Conservation (phyloP, 2,888 invertebrate genomes). For the Eremobia ochroleuca region DNA sequence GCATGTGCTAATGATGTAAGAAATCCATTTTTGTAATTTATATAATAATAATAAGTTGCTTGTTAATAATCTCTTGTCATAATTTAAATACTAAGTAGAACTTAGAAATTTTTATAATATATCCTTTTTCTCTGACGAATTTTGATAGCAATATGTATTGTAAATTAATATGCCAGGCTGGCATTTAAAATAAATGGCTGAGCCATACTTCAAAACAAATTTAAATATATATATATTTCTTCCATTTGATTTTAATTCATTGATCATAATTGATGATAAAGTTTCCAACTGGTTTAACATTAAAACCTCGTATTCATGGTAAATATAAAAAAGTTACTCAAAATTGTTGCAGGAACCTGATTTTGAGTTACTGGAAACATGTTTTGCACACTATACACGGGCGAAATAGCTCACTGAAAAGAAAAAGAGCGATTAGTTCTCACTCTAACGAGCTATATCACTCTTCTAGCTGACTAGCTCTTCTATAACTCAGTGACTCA, state of each 20-base stretch:
- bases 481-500: too few species aligned
- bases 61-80: constrained; percentile 15
- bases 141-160: constrained; percentile 25
- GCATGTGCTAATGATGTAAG: constrained; percentile 6
- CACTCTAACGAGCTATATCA: too few species aligned
- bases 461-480: too few species aligned
- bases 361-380: background rate
- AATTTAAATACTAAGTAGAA: constrained; percentile 32
- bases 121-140: background rate
- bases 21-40: constrained; percentile 10
- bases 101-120: constrained; percentile 36
- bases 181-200: constrained; percentile 57
- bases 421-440: too few species aligned
- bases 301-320: background rate
- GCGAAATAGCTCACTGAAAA: too few species aligned
- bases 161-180: constrained; percentile 26
- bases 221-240: constrained; percentile 11
- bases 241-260: background rate
- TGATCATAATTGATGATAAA: background rate
- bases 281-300: background rate
- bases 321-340: background rate
- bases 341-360: background rate
- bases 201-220: constrained; percentile 45
- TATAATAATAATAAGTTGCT: constrained; percentile 16
- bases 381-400: background rate